Percentiles rank a stretch among this genome's conserved stretches.
phyloP scores from a whole-genome alignment of 2,888 invertebrate species.

The Prosopocoilus inquinatus region DNA sequence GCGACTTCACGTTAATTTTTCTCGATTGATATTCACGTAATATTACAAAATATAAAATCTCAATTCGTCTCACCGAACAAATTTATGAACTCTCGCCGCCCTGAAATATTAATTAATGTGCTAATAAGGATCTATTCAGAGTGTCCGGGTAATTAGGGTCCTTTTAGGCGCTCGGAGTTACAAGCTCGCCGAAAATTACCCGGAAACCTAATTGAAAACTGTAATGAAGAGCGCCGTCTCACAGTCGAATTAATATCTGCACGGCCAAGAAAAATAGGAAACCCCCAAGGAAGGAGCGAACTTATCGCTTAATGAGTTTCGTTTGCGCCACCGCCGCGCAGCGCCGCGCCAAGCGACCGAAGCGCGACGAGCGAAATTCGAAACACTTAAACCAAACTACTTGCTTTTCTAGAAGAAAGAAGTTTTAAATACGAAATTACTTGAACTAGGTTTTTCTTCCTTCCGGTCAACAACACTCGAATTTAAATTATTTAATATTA shows the following conservation, averaged over 20 bases:
- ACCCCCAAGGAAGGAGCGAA: not conserved
- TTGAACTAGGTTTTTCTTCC: not conserved
- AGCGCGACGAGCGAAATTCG: too few relatives aligned
- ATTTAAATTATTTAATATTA: not conserved
- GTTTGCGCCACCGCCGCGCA: not conserved
- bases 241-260: not conserved
- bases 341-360: too few relatives aligned
- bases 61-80: too few relatives aligned
- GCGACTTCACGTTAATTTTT: too few relatives aligned
- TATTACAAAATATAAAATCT: too few relatives aligned
- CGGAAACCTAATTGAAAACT: not conserved
- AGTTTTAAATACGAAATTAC: not conserved
- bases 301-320: conserved; percentile 2
- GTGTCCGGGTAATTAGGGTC: too few relatives aligned
- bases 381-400: not conserved
- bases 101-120: too few relatives aligned
- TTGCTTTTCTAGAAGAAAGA: not conserved
- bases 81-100: too few relatives aligned
- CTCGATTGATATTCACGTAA: too few relatives aligned
- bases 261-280: not conserved
- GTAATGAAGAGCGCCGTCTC: not conserved
- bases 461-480: not conserved
- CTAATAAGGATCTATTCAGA: too few relatives aligned
- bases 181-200: not conserved
- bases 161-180: too few relatives aligned